These are phyloP conservation scores for Synanthedon andrenaeformis DNA, from an alignment of 2,888 invertebrate genomes.

Conservation along the genomic window DNA sequence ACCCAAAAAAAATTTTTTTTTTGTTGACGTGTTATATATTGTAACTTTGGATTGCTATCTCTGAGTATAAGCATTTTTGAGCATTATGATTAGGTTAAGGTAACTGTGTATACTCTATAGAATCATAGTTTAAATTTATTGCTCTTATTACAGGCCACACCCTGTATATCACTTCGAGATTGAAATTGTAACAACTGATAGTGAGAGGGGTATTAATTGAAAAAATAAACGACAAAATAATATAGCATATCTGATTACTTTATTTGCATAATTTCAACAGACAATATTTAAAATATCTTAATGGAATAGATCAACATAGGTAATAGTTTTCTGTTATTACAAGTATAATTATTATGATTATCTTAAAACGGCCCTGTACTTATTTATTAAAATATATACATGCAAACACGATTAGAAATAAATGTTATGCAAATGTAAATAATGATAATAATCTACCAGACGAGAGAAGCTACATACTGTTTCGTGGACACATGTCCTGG, in stretches of 20 bases:
- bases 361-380: background rate
- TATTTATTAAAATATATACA: no score
- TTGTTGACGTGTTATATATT: no score
- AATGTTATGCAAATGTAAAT: background rate
- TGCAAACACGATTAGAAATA: background rate
- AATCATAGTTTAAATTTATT: no score
- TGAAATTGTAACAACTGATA: no score
- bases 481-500: background rate
- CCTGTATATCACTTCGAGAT: no score
- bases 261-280: conserved; percentile 26
- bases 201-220: no score
- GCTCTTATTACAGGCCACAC: no score
- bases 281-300: conserved; percentile 21
- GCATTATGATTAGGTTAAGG: no score
- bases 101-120: no score
- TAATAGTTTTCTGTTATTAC: background rate
- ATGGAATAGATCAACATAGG: conserved; percentile 22
- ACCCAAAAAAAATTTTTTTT: no score
- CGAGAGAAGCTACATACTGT: background rate
- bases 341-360: background rate
- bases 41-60: no score
- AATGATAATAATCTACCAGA: background rate
- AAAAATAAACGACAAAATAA: background rate
- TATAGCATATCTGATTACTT: background rate
- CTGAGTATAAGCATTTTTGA: no score